A percentile compares a stretch with the other conserved stretches of the same genome.
phyloP scores from a whole-genome alignment of 2,113 vertebrate genomes.

The Rhadina sibilatrix region DNA sequence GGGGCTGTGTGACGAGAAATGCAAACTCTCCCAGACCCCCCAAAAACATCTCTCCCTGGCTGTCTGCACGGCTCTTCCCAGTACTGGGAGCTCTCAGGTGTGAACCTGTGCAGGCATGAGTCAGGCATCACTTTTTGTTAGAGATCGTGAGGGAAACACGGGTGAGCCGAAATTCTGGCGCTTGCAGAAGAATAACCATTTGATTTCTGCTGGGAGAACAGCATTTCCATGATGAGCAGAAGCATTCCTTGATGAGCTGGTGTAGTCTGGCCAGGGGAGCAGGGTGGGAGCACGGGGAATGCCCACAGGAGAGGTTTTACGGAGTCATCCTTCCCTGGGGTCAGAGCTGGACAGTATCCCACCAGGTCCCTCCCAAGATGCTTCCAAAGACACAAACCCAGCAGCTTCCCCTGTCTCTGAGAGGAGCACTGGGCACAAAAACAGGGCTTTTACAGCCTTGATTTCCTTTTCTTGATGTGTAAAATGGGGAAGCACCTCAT shows the following conservation, averaged over 20 bases:
- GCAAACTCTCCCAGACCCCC: not conserved
- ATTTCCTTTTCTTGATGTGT: not conserved
- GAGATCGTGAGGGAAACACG: not conserved
- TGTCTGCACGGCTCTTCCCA: not conserved
- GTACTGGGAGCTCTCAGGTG: not conserved
- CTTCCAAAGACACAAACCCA: not conserved
- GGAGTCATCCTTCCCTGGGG: not conserved
- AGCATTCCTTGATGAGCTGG: not conserved
- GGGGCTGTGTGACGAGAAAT: not conserved
- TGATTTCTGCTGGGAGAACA: not conserved
- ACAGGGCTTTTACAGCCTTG: not conserved
- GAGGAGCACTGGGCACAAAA: not conserved
- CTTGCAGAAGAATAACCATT: not conserved
- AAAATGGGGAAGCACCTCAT: not conserved
- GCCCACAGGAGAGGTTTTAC: not conserved
- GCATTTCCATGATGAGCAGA: not conserved
- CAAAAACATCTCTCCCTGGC: not conserved
- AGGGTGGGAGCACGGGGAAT: not conserved
- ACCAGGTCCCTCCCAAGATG: not conserved
- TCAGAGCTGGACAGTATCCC: not conserved
- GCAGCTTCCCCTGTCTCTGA: not conserved
- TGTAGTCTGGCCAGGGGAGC: not conserved
- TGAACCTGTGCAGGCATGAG: not conserved
- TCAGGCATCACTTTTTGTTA: not conserved
- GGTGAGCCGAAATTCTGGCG: not conserved